phyloP scores from a whole-genome alignment of 2,888 invertebrate genomes.

The Drosophila trichaetosa region DNA sequence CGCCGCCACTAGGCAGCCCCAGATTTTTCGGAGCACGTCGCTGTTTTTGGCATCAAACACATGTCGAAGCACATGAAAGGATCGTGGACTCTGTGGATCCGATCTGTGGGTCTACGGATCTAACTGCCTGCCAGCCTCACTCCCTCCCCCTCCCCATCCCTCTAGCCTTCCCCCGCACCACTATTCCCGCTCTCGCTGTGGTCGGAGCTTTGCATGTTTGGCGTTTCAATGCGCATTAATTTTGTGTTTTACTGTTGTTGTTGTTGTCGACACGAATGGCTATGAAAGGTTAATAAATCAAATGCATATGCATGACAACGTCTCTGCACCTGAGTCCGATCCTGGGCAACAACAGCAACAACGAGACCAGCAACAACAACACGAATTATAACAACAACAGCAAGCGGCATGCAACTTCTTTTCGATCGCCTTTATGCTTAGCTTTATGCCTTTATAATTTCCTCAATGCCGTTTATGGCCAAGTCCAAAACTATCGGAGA shows the following conservation, averaged over 20 bases:
- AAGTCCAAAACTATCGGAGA: conserved; percentile 21
- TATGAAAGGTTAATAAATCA: conserved; percentile 81
- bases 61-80: conserved; percentile 81
- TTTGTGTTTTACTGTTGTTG: conserved; percentile 56
- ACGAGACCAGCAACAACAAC: conserved; percentile 17
- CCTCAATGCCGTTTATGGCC: conserved; percentile 75
- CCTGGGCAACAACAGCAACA: conserved; percentile 32
- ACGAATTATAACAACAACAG: conserved; percentile 6
- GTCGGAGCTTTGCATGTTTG: conserved; percentile 73
- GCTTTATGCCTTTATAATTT: conserved; percentile 77
- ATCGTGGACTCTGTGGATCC: conserved; percentile 42
- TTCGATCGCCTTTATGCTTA: conserved; percentile 21
- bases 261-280: conserved; percentile 79
- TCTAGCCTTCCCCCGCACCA: not conserved
- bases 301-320: conserved; percentile 77
- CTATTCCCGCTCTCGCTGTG: not conserved
- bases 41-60: conserved; percentile 79
- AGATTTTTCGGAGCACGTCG: conserved; percentile 76
- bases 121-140: not conserved
- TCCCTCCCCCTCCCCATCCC: not conserved
- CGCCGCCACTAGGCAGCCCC: conserved; percentile 54
- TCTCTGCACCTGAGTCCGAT: conserved; percentile 67
- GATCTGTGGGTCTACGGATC: conserved; percentile 26
- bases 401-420: conserved; percentile 33
- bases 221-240: conserved; percentile 81